Evolutionary conservation across 2,113 vertebrate species (phyloP), one percentile per base, ranked within the genome.

Genomic region (Rafetus swinhoei): DNA sequence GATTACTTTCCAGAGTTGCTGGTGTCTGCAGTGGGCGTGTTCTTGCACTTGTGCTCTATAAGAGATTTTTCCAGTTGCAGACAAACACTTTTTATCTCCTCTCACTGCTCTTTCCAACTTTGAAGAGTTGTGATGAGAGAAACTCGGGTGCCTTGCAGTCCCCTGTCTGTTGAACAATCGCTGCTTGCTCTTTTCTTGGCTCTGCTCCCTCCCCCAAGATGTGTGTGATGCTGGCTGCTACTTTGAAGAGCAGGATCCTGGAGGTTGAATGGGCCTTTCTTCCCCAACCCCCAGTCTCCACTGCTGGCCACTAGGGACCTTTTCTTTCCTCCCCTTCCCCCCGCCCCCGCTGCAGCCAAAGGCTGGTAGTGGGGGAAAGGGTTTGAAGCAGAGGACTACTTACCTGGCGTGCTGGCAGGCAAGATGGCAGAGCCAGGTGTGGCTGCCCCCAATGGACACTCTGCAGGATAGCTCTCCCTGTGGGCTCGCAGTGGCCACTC

Each of bases 1-100:
- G n/a, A 22, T 80, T 29, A 35, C 90, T 90, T 27, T 59, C 87
- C 0, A 0, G n/a, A 53, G 32, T 72, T 0, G 0, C 54, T 56
- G 57, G 7, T 27, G 9, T 74, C 45, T 72, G 50, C 90, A 92
- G 52, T 52, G 0, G 24, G 0, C 1, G 39, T 65, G 25, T 87
- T 53, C 25, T 50, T 87, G 74, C 35, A 45, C 13, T 22, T 50
- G 21, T 77, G 45, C 35, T 9, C 12, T 15, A 15, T 19, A 72
- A 19, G 24, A 50, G 5, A 24, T 50, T 77, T 65, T 77, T 25
- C 45, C 45, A 7, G 14, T 89, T 95, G 59, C 82, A 45, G 45
- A 15, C 74, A 82, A 25, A 53, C 55, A 72, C 11, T 92, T 88
- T 92, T 90, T n/a, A 14, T 94, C 80, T 95, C 54, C 5, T 12